Evolutionary conservation across 2,113 vertebrate species (phyloP).

Genomic region (Echinops telfairi): DNA sequence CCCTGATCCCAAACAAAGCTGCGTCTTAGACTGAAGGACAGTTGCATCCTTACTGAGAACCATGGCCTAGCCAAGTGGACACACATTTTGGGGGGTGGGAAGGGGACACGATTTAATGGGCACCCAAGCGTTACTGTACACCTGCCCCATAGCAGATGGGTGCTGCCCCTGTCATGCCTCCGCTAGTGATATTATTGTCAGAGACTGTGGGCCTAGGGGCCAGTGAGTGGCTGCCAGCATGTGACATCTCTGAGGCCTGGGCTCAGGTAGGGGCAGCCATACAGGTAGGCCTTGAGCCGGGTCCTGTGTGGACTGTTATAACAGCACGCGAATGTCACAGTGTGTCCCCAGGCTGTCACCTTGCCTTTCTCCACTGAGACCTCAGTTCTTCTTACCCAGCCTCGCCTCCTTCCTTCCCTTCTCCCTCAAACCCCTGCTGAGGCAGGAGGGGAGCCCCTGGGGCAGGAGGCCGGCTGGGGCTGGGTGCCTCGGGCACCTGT

Average conservation of each 20-base stretch:
- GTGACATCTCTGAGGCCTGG: accelerated
- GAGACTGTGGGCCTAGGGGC: accelerated
- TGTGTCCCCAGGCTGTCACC: background rate
- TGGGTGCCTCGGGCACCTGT: background rate
- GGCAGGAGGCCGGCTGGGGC: background rate
- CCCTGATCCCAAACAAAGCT: too few species aligned
- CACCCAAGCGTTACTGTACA: too few species aligned
- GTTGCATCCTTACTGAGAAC: too few species aligned
- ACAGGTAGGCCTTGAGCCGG: too few species aligned
- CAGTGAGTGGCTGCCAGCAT: accelerated
- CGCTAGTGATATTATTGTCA: accelerated
- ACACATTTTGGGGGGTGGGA: too few species aligned
- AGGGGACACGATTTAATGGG: too few species aligned
- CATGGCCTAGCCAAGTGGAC: too few species aligned
- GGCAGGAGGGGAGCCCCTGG: background rate
- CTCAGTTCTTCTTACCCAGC: too few species aligned
- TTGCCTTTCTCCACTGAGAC: too few species aligned
- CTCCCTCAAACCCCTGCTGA: background rate
- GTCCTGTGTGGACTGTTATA: accelerated
- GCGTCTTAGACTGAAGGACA: too few species aligned
- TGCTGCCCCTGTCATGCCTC: accelerated
- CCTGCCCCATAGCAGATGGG: background rate
- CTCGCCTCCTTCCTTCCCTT: too few species aligned
- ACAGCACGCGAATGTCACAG: background rate
- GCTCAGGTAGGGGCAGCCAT: accelerated